These are phyloP conservation scores for Bimastos eiseni DNA, from an alignment of 2,888 invertebrate genomes.

Conservation along the genomic window DNA sequence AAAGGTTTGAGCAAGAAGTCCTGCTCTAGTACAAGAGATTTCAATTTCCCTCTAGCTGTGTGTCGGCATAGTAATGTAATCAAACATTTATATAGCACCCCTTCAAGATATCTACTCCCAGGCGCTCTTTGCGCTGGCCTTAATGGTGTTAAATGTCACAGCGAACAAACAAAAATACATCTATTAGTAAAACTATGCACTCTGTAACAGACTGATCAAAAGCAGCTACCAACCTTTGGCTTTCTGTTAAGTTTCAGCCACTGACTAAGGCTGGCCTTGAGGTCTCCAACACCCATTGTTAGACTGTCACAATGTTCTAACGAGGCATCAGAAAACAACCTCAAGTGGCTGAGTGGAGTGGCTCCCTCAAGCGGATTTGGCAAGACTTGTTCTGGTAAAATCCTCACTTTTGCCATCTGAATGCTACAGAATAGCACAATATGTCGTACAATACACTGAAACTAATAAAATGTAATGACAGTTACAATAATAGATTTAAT, in stretches of 20 bases:
- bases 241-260: slow-evolving; percentile 28
- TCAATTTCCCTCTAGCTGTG: background rate
- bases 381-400: slow-evolving; percentile 72
- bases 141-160: too few relatives aligned
- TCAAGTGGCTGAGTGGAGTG: background rate
- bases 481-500: too few relatives aligned
- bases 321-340: background rate
- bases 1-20: background rate
- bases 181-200: too few relatives aligned
- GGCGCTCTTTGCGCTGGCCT: too few relatives aligned
- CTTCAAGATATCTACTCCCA: too few relatives aligned
- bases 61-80: background rate
- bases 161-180: too few relatives aligned
- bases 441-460: background rate
- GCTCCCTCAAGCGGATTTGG: slow-evolving; percentile 66
- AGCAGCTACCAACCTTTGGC: slow-evolving; percentile 1
- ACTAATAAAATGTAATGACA: background rate
- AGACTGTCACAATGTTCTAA: background rate
- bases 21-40: background rate
- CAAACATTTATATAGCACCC: too few relatives aligned
- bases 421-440: slow-evolving; percentile 59
- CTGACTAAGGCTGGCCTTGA: background rate
- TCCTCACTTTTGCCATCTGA: slow-evolving; percentile 69
- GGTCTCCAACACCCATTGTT: background rate
- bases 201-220: background rate